Evolutionary conservation across 2,888 invertebrate species (phyloP), one percentile per base, ranked within the genome.

Genomic region (Tillus elongatus): DNA sequence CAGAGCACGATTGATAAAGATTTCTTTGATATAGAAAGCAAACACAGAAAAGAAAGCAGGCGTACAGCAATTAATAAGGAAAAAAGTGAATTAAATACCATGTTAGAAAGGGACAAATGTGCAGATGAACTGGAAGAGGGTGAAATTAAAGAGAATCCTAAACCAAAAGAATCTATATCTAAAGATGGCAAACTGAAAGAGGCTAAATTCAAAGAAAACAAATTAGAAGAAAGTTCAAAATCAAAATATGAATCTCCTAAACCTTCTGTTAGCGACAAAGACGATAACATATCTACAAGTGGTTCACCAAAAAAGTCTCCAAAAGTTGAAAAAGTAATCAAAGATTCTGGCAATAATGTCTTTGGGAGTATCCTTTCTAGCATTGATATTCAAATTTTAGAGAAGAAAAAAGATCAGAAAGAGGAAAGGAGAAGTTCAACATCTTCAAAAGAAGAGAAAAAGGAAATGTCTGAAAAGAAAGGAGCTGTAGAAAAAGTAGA

Each of bases 391-490:
- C 11, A 33, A 33, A 33, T 33, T 29, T 16, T 33, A n/a, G 24
- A n/a, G 8, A 8, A n/a, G 10, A 10, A 14, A 26, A 27, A 14
- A 19, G n/a, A 19, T 2, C 41, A 43, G 19, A 37, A 35, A 27
- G 26, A 13, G 12, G 40, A 39, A 14, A 35, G 36, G 28, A 36
- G 32, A 19, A 30, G 15, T 29, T 31, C 39, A n/a, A 30, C 11
- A 11, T 19, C 24, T 8, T 14, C 15, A 16, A 45, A 44, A 36
- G 43, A 41, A 12, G 39, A 44, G 6, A 45, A 42, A 29, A 45
- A 50, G 13, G 24, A 8, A 19, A 19, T 8, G n/a, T 8, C 24
- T 19, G 6, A 19, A 8, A 19, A 19, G n/a, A n/a, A 19, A 19
- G n/a, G n/a, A 19, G 6, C 24, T 19, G 6, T 8, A 6, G 6